A percentile compares a stretch with the other conserved stretches of the same genome.
phyloP scores from a whole-genome alignment of 2,888 invertebrate species.

The Drosophila nr. perissopoda region DNA sequence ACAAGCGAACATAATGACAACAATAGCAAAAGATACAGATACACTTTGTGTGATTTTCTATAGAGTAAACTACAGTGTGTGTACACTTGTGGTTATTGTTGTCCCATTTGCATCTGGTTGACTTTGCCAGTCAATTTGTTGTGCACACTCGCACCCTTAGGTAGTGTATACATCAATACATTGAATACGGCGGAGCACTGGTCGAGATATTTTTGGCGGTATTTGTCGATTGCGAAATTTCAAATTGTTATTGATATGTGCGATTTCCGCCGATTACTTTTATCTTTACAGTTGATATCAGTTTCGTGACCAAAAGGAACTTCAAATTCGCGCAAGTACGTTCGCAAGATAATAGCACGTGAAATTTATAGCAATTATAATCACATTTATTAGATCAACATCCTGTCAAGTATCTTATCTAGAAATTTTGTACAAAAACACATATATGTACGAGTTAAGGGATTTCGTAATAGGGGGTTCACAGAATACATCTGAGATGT shows the following conservation, averaged over 20 bases:
- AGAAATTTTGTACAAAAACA: background rate
- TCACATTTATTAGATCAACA: constrained; percentile 21
- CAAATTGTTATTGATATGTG: constrained; percentile 7
- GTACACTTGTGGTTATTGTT: constrained; percentile 13
- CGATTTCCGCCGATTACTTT: constrained; percentile 46
- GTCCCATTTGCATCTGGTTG: constrained; percentile 12
- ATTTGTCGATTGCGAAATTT: constrained; percentile 12
- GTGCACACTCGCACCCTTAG: background rate
- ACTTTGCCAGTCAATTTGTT: constrained; percentile 17
- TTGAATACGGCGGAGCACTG: background rate
- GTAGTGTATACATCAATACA: background rate
- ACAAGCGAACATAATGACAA: constrained; percentile 2
- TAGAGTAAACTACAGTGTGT: background rate
- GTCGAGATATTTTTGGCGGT: background rate
- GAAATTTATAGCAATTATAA: constrained; percentile 26
- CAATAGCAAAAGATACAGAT: constrained; percentile 13
- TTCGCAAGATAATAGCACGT: constrained; percentile 5
- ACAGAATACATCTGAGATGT: constrained; percentile 3
- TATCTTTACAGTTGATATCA: constrained; percentile 44
- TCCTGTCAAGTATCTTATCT: constrained; percentile 48
- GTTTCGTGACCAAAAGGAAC: constrained; percentile 26
- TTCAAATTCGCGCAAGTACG: constrained; percentile 11
- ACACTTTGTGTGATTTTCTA: background rate
- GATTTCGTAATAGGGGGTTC: constrained; percentile 4
- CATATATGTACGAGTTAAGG: background rate